These are phyloP conservation scores for Pelodytes ibericus DNA, from an alignment of 2,797 vertebrate species.

Conservation along the genomic window DNA sequence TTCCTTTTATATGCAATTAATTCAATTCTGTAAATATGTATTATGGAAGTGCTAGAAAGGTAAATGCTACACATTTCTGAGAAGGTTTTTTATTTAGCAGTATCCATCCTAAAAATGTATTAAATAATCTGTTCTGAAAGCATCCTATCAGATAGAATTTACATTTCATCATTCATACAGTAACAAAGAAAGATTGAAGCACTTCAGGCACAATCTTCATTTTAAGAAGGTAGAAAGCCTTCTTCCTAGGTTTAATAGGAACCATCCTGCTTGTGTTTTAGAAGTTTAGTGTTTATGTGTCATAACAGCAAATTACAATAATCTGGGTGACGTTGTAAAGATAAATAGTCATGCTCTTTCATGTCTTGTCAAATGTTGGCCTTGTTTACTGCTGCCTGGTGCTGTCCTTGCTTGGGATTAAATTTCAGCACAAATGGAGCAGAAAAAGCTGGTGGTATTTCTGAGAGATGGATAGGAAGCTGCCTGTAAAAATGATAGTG, in stretches of 20 bases:
- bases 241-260: not conserved
- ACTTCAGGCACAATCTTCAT: not conserved
- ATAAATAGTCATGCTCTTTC: conserved; percentile 1
- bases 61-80: not conserved
- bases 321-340: not conserved
- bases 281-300: not conserved
- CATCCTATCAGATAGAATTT: not conserved
- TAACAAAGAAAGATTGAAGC: not conserved
- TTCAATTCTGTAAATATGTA: not conserved
- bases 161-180: not conserved
- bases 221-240: not conserved
- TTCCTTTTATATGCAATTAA: no score
- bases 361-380: conserved; percentile 12
- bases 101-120: not conserved
- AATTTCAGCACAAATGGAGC: conserved; percentile 44
- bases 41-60: not conserved
- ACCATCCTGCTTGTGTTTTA: not conserved
- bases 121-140: not conserved
- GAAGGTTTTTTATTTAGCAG: not conserved
- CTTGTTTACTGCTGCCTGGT: not conserved
- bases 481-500: conserved; percentile 22
- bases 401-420: not conserved
- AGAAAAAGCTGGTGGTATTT: conserved; percentile 37
- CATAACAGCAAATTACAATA: not conserved
- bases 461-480: conserved; percentile 44